phyloP scores from a whole-genome alignment of 2,113 vertebrate genomes.

The Ophiodon elongatus region DNA sequence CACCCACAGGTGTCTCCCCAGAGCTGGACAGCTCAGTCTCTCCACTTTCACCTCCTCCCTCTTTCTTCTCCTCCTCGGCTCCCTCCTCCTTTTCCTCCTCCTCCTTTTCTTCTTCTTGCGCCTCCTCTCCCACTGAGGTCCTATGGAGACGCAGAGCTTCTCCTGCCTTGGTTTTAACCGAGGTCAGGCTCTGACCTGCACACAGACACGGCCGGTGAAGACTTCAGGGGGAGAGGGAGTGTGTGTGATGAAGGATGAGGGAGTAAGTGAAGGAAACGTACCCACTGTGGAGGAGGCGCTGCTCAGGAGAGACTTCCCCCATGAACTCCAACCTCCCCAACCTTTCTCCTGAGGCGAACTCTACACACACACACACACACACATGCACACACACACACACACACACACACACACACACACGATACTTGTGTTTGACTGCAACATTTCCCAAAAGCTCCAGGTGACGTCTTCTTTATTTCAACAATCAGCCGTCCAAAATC shows the following conservation, averaged over 20 bases:
- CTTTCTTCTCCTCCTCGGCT: constrained; percentile 57
- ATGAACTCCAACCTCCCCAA: constrained; percentile 91
- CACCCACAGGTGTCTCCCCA: constrained; percentile 64
- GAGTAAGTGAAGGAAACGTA: constrained; percentile 66
- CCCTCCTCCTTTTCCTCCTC: constrained; percentile 65
- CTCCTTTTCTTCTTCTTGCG: constrained; percentile 56
- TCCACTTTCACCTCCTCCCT: constrained; percentile 46
- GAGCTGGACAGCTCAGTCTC: constrained; percentile 60
- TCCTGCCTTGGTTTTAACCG: constrained; percentile 94
- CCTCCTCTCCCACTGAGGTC: constrained; percentile 85
- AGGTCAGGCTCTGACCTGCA: constrained; percentile 92
- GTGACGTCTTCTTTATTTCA: no score
- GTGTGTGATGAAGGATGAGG: not conserved
- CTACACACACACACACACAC: constrained; percentile 62
- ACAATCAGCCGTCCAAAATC: no score
- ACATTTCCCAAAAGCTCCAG: no score
- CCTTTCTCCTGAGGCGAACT: constrained; percentile 62
- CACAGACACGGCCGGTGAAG: constrained; percentile 14
- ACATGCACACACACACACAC: no score
- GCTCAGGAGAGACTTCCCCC: constrained; percentile 94
- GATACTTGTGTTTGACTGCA: no score
- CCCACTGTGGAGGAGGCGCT: constrained; percentile 94
- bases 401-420: no score
- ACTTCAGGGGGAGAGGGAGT: not conserved
- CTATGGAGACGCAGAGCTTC: constrained; percentile 88